Conservation (phyloP, 2,888 invertebrate genomes). For the Anticlea derivata region DNA sequence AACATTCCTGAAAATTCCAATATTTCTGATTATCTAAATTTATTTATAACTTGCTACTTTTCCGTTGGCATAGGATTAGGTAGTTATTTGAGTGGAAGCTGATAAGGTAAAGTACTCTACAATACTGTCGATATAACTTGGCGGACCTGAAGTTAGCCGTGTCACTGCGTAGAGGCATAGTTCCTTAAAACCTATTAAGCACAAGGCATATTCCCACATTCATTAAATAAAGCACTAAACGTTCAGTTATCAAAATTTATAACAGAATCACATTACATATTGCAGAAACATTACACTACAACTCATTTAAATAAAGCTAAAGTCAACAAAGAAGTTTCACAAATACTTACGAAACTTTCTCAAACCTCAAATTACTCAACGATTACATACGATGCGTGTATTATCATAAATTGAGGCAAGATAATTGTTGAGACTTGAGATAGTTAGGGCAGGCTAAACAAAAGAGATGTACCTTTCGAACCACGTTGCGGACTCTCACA, state of each 20-base stretch:
- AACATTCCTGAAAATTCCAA: too few relatives aligned
- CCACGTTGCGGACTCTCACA: slow-evolving; percentile 64
- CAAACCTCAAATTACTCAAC: slow-evolving; percentile 57
- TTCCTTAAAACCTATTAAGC: too few relatives aligned
- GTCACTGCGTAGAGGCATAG: too few relatives aligned
- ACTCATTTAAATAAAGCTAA: slow-evolving; percentile 8
- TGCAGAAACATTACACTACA: not conserved
- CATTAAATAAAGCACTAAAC: not conserved
- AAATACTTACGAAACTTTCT: slow-evolving; percentile 46
- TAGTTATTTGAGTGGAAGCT: too few relatives aligned
- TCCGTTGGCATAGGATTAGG: too few relatives aligned
- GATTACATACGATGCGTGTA: slow-evolving; percentile 59
- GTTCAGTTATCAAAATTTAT: not conserved
- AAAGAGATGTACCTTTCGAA: slow-evolving; percentile 65
- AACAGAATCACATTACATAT: slow-evolving; percentile 7
- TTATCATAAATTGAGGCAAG: slow-evolving; percentile 55
- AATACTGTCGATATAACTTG: too few relatives aligned
- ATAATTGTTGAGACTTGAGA: slow-evolving; percentile 60
- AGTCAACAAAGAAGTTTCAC: slow-evolving; percentile 37
- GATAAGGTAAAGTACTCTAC: too few relatives aligned
- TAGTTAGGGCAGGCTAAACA: slow-evolving; percentile 69
- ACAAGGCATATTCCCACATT: too few relatives aligned
- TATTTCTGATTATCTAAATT: too few relatives aligned
- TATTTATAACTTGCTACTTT: too few relatives aligned
- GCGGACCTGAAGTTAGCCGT: too few relatives aligned